phyloP scores from a whole-genome alignment of 2,888 invertebrate genomes.

The Conus canariensis region DNA sequence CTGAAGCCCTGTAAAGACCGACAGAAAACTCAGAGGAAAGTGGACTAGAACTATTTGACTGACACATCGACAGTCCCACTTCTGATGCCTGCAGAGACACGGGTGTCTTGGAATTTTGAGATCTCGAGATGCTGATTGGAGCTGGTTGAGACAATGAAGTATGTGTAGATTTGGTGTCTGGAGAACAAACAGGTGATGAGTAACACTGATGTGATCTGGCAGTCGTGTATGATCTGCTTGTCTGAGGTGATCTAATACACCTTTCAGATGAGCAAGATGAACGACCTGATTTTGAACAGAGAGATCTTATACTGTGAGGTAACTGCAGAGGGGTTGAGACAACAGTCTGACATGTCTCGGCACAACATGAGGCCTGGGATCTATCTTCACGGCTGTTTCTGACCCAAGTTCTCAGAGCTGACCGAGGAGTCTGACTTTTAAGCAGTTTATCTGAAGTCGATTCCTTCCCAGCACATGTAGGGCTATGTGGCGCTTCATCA shows the following conservation, averaged over 20 bases:
- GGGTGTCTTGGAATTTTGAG: background rate
- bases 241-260: background rate
- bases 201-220: background rate
- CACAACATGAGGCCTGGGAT: background rate
- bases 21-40: background rate
- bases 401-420: background rate
- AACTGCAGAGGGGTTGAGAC: background rate
- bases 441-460: background rate
- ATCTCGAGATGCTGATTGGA: background rate
- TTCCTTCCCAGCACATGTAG: background rate
- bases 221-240: background rate
- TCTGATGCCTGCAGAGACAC: background rate
- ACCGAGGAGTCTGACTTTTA: background rate
- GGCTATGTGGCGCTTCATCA: background rate
- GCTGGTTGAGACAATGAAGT: background rate
- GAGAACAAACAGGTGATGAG: background rate
- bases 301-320: background rate
- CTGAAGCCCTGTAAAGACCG: background rate
- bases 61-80: background rate
- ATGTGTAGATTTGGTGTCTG: background rate
- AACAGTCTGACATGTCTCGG: background rate
- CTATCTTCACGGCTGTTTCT: background rate
- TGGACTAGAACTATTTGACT: background rate
- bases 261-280: background rate
- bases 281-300: background rate